Percentiles rank a stretch among this genome's conserved stretches.
These are phyloP conservation scores for Ophion slaviceki DNA, from an alignment of 2,888 invertebrate genomes.

Conservation along the genomic window DNA sequence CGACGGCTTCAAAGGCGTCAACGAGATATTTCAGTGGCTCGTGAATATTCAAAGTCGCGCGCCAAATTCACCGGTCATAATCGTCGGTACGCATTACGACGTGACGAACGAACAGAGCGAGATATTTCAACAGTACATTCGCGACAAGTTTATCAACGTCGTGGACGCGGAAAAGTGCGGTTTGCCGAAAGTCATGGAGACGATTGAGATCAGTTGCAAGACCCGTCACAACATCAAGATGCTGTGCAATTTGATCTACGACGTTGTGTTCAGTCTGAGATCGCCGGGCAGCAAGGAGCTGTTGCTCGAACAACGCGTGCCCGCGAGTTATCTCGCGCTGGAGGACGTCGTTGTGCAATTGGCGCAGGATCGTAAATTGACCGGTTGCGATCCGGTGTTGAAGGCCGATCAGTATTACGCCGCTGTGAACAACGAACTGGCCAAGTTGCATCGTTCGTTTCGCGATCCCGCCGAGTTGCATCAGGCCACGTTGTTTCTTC, in stretches of 20 bases:
- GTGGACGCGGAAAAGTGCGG: slow-evolving; percentile 98
- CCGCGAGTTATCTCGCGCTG: slow-evolving; percentile 96
- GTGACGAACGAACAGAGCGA: slow-evolving; percentile 90
- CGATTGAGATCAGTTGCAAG: slow-evolving; percentile 95
- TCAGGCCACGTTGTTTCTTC: slow-evolving; percentile 98
- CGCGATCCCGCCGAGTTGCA: slow-evolving; percentile 96
- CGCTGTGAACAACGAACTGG: slow-evolving; percentile 84
- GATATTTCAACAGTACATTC: slow-evolving; percentile 94
- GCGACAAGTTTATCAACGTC: slow-evolving; percentile 94
- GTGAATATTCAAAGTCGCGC: slow-evolving; percentile 97
- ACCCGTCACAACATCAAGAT: slow-evolving; percentile 95
- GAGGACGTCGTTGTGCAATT: slow-evolving; percentile 95
- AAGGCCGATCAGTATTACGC: slow-evolving; percentile 90
- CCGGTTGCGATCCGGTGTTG: slow-evolving; percentile 92
- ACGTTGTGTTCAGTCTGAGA: slow-evolving; percentile 95
- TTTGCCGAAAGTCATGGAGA: slow-evolving; percentile 95
- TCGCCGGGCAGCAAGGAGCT: slow-evolving; percentile 96
- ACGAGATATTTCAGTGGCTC: slow-evolving; percentile 97
- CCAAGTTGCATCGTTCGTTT: slow-evolving; percentile 89
- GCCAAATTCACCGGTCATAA: slow-evolving; percentile 97
- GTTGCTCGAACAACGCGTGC: slow-evolving; percentile 96
- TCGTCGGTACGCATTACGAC: slow-evolving; percentile 98
- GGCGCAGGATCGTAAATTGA: slow-evolving; percentile 89
- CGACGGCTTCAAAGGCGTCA: slow-evolving; percentile 94
- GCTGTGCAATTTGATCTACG: slow-evolving; percentile 96